Conservation (phyloP, 1,140 invertebrate genomes). For the Hestina assimilis region DNA sequence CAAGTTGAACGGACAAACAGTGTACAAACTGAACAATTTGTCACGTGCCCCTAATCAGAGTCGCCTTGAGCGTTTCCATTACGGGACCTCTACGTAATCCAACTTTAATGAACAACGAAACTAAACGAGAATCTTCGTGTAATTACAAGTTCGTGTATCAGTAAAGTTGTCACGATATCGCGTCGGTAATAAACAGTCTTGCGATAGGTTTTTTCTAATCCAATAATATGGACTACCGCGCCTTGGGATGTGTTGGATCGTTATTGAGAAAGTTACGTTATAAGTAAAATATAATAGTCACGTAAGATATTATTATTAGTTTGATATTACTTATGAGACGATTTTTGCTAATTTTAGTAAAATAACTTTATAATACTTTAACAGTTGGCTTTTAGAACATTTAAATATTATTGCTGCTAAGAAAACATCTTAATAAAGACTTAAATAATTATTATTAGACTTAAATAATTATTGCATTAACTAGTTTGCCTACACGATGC, state of each 20-base stretch:
- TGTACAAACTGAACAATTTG: slow-evolving; percentile 48
- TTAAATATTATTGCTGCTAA: too few relatives aligned
- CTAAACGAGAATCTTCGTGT: slow-evolving; percentile 17
- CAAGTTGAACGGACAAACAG: slow-evolving; percentile 39
- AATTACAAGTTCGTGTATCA: slow-evolving; percentile 15
- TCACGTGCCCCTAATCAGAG: slow-evolving; percentile 41
- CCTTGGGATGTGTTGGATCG: neutral
- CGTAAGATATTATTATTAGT: too few relatives aligned
- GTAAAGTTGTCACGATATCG: slow-evolving; percentile 17
- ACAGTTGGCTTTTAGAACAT: too few relatives aligned
- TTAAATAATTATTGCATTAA: too few relatives aligned
- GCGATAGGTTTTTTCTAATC: neutral
- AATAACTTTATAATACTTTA: too few relatives aligned
- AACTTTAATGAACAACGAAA: slow-evolving; percentile 25
- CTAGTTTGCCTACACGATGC: too few relatives aligned
- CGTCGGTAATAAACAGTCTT: neutral
- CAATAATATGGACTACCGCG: neutral
- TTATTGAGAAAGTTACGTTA: neutral
- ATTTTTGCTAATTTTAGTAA: too few relatives aligned
- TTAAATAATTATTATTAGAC: too few relatives aligned
- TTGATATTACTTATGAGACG: too few relatives aligned
- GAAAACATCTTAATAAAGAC: too few relatives aligned
- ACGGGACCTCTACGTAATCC: slow-evolving; percentile 19
- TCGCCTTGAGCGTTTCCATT: slow-evolving; percentile 29
- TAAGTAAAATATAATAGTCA: neutral